Evolutionary conservation across 2,113 vertebrate genomes (phyloP).

Genomic region (Periophthalmodon schlosseri): DNA sequence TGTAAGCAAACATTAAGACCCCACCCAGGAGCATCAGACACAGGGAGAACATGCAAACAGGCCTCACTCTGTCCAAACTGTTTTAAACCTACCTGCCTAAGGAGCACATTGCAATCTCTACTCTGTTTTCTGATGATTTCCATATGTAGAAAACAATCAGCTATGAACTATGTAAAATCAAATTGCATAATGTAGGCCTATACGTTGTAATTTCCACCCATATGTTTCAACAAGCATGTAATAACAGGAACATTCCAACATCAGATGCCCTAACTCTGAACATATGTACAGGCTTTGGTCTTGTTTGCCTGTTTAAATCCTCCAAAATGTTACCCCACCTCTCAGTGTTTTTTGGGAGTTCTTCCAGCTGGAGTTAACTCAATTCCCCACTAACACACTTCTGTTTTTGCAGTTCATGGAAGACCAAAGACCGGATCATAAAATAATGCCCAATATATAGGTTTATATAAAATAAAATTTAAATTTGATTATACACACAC

Average conservation of each 20-base stretch:
- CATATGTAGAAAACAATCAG: not conserved
- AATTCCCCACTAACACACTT: constrained; percentile 74
- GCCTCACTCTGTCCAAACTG: not conserved
- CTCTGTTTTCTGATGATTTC: too few species aligned
- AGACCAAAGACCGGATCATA: too few species aligned
- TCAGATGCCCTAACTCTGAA: not conserved
- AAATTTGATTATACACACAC: too few species aligned
- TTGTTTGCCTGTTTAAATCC: not conserved
- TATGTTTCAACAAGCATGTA: constrained; percentile 39
- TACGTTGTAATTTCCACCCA: constrained; percentile 25
- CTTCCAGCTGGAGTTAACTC: constrained; percentile 51
- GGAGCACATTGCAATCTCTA: too few species aligned
- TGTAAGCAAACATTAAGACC: too few species aligned
- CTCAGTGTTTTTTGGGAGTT: constrained; percentile 25
- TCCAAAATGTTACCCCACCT: constrained; percentile 15
- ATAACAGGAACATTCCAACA: not conserved
- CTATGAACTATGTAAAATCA: not conserved
- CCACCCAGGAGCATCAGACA: too few species aligned
- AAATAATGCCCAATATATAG: too few species aligned
- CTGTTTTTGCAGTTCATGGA: too few species aligned
- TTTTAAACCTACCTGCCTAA: too few species aligned
- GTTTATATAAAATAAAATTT: too few species aligned
- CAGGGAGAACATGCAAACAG: too few species aligned
- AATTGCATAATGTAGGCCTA: not conserved
- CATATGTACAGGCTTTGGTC: not conserved